These are phyloP conservation scores for Neomonachus schauinslandi DNA, from an alignment of 2,113 vertebrate genomes.

Conservation along the genomic window DNA sequence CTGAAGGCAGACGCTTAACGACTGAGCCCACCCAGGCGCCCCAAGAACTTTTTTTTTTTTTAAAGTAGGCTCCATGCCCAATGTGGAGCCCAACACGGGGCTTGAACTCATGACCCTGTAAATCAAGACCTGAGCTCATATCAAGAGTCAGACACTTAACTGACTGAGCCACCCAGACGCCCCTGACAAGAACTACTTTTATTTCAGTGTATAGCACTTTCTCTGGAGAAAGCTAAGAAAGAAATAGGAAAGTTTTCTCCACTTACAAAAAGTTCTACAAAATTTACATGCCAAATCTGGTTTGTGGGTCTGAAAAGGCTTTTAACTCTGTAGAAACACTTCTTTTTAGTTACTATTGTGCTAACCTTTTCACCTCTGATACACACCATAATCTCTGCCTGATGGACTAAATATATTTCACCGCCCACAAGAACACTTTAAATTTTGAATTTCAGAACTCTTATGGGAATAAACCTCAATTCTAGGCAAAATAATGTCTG, in stretches of 20 bases:
- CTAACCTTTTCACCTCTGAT: constrained; percentile 47
- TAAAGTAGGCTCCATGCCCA: not conserved
- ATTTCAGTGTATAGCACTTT: not conserved
- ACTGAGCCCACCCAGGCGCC: no score
- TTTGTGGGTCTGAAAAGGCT: constrained; percentile 27
- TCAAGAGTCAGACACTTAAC: not conserved
- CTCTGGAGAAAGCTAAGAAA: constrained; percentile 15
- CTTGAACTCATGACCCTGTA: not conserved
- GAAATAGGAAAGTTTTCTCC: constrained; percentile 3
- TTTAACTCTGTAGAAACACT: not conserved
- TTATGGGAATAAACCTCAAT: constrained; percentile 12
- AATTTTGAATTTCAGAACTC: constrained; percentile 48
- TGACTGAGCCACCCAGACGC: not conserved
- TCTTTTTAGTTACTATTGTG: not conserved
- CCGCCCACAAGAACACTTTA: constrained; percentile 37
- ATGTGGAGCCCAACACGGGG: not conserved
- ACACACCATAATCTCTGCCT: constrained; percentile 35
- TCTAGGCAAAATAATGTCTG: not conserved
- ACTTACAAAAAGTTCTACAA: constrained; percentile 19
- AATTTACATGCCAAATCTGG: not conserved
- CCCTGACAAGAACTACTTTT: not conserved
- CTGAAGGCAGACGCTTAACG: no score
- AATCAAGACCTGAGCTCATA: not conserved
- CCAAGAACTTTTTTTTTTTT: not conserved
- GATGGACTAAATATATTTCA: constrained; percentile 37